Evolutionary conservation across 2,113 vertebrate genomes (phyloP).

Genomic region (Pachycephala philippinensis): DNA sequence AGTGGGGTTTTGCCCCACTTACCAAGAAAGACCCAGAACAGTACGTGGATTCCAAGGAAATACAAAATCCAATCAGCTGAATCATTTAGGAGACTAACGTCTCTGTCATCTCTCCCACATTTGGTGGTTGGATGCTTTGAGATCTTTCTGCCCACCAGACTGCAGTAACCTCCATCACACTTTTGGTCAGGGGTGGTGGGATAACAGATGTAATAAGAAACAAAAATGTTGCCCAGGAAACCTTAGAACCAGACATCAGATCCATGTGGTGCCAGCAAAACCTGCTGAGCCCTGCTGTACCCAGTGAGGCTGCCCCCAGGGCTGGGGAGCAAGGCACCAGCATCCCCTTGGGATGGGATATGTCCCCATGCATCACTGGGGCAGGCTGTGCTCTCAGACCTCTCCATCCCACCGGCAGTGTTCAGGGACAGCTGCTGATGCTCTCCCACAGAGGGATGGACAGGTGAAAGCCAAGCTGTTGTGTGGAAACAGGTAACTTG

Average conservation of each 20-base stretch:
- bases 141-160: not conserved
- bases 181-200: not conserved
- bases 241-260: not conserved
- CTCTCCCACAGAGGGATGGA: not conserved
- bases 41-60: not conserved
- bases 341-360: too few species aligned
- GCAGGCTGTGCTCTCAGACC: not conserved
- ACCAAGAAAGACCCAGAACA: not conserved
- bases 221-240: not conserved
- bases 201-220: not conserved
- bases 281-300: not conserved
- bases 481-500: not conserved
- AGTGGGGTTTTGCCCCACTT: not conserved
- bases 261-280: not conserved
- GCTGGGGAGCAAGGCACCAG: not conserved
- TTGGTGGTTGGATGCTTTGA: not conserved
- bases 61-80: not conserved
- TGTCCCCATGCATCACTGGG: not conserved
- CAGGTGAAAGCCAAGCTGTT: not conserved
- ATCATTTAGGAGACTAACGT: not conserved
- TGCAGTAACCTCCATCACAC: not conserved
- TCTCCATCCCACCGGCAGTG: not conserved
- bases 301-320: not conserved
- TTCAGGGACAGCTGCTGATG: not conserved
- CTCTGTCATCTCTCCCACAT: accelerated